These are phyloP conservation scores for Drosophila robusta DNA, from an alignment of 2,888 invertebrate species.

Conservation along the genomic window DNA sequence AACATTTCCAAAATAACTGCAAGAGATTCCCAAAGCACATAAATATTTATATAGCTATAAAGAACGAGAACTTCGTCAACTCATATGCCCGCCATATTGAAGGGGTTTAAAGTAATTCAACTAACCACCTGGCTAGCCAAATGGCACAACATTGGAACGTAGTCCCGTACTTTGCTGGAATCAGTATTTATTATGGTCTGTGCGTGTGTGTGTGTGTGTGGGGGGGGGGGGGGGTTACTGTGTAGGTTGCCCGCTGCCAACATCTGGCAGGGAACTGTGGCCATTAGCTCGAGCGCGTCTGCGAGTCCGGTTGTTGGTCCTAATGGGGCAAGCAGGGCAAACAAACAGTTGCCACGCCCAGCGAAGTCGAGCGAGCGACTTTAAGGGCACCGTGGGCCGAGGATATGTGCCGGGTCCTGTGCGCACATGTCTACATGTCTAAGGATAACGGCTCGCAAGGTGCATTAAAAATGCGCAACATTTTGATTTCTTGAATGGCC, in stretches of 20 bases:
- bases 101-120: background rate
- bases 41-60: background rate
- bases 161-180: background rate
- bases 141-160: background rate
- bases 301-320: constrained; percentile 6
- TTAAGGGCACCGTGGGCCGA: constrained; percentile 10
- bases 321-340: constrained; percentile 41
- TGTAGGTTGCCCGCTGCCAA: background rate
- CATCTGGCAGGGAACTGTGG: constrained; percentile 21
- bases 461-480: constrained; percentile 69
- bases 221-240: background rate
- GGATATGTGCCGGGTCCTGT: constrained; percentile 12
- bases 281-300: constrained; percentile 31
- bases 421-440: background rate
- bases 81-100: background rate
- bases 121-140: background rate
- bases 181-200: constrained; percentile 10
- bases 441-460: constrained; percentile 8
- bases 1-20: too few species aligned
- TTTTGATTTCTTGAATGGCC: constrained; percentile 71
- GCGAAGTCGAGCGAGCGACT: constrained; percentile 6
- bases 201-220: constrained; percentile 2
- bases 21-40: too few species aligned
- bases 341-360: constrained; percentile 42
- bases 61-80: background rate